Evolutionary conservation across 2,797 vertebrate genomes (phyloP).

Genomic region (Iguana delicatissima): DNA sequence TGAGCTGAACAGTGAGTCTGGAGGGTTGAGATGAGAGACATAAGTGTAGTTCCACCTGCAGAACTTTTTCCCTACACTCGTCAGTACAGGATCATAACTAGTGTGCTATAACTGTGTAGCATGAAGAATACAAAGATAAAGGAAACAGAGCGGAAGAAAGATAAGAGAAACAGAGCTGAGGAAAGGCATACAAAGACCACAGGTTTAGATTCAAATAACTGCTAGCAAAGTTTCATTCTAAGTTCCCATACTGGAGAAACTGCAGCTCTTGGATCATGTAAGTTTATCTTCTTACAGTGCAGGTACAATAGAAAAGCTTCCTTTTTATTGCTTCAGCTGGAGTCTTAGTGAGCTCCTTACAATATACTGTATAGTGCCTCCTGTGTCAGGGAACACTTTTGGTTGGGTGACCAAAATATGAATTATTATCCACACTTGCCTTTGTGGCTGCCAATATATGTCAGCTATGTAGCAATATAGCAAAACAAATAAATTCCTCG

Average conservation of each 20-base stretch:
- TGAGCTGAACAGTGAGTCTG: no score
- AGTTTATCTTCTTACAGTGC: not conserved
- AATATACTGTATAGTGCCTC: not conserved
- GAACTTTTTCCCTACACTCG: no score
- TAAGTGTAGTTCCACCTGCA: no score
- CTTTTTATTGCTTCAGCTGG: not conserved
- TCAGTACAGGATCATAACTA: no score
- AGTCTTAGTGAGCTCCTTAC: not conserved
- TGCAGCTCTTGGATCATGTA: not conserved
- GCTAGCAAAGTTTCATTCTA: not conserved
- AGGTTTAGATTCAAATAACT: not conserved
- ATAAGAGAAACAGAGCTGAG: not conserved
- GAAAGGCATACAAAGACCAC: not conserved
- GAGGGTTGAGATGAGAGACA: no score
- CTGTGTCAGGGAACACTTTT: not conserved
- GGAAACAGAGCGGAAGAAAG: not conserved
- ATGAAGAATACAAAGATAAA: no score
- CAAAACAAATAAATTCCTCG: no score
- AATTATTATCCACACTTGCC: not conserved
- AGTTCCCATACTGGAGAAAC: not conserved
- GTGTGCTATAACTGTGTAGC: no score
- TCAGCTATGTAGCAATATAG: not conserved
- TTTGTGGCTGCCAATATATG: not conserved
- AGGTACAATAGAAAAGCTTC: no score
- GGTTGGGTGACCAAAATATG: not conserved